Percentiles rank a stretch among this genome's conserved stretches.
Conservation (phyloP, 2,888 invertebrate genomes). For the Steinernema carpocapsae region DNA sequence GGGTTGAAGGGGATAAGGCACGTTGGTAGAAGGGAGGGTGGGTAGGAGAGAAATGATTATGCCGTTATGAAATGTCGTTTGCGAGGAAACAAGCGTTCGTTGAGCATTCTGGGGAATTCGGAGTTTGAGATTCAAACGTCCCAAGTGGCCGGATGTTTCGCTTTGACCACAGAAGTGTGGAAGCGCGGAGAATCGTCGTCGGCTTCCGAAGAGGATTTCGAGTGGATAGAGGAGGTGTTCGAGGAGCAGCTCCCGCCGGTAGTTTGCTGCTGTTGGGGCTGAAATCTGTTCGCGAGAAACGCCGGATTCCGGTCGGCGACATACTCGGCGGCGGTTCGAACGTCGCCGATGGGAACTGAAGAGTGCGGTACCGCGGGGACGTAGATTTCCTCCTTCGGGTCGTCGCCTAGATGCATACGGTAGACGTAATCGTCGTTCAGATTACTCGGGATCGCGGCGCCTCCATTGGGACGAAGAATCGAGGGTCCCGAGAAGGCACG, state of each 20-base stretch:
- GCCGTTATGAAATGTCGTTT: slow-evolving; percentile 15
- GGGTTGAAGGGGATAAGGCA: neutral
- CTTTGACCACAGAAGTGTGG: slow-evolving; percentile 9
- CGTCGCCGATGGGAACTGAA: slow-evolving; percentile 12
- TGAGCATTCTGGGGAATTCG: neutral
- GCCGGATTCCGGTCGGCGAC: slow-evolving; percentile 23
- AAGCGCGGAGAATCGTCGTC: slow-evolving; percentile 21
- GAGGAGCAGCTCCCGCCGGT: slow-evolving; percentile 22
- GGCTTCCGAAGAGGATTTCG: slow-evolving; percentile 28
- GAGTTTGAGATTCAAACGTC: neutral
- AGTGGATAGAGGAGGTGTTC: slow-evolving; percentile 17
- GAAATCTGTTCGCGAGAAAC: slow-evolving; percentile 5
- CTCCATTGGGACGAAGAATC: slow-evolving; percentile 9
- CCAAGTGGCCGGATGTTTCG: neutral
- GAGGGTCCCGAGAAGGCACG: slow-evolving; percentile 28
- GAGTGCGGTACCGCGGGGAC: neutral
- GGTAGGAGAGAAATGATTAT: neutral
- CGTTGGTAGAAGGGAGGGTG: neutral
- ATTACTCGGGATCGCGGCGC: neutral
- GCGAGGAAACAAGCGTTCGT: neutral
- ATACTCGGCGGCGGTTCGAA: slow-evolving; percentile 18
- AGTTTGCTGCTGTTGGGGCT: neutral
- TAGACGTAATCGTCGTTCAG: slow-evolving; percentile 9
- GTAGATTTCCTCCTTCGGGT: neutral
- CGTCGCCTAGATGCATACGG: slow-evolving; percentile 27